A percentile compares a stretch with the other conserved stretches of the same genome.
These are phyloP conservation scores for Rynchops niger DNA, from an alignment of 2,113 vertebrate species.

Conservation along the genomic window DNA sequence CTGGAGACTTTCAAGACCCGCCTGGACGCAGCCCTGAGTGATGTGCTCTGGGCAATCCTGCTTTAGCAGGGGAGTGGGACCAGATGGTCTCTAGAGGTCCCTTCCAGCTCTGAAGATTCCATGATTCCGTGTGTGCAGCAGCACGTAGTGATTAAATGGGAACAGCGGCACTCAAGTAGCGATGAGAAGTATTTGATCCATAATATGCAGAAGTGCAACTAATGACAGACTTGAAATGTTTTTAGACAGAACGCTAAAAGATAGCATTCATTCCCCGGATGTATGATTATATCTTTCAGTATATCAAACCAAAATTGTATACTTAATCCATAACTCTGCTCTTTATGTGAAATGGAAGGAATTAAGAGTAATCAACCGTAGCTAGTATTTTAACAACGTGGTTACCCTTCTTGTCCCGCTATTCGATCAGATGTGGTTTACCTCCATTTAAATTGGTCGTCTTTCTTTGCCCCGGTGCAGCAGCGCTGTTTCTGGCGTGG, in stretches of 20 bases:
- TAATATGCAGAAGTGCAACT: background rate
- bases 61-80: too few relatives aligned
- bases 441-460: background rate
- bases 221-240: background rate
- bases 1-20: too few relatives aligned
- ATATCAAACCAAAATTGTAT: background rate
- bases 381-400: background rate
- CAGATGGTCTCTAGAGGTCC: too few relatives aligned
- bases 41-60: too few relatives aligned
- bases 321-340: background rate
- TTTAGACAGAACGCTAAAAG: background rate
- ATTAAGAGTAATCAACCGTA: slow-evolving; percentile 7
- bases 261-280: background rate
- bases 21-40: too few relatives aligned
- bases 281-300: background rate
- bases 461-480: background rate
- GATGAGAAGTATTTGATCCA: background rate
- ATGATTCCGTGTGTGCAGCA: background rate
- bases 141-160: background rate
- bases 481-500: accelerated
- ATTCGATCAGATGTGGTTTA: background rate
- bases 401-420: background rate
- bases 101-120: too few relatives aligned
- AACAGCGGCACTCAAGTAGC: background rate
- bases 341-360: background rate